These are phyloP conservation scores for Tychaedon coryphoeus DNA, from an alignment of 2,113 vertebrate species.

Conservation along the genomic window DNA sequence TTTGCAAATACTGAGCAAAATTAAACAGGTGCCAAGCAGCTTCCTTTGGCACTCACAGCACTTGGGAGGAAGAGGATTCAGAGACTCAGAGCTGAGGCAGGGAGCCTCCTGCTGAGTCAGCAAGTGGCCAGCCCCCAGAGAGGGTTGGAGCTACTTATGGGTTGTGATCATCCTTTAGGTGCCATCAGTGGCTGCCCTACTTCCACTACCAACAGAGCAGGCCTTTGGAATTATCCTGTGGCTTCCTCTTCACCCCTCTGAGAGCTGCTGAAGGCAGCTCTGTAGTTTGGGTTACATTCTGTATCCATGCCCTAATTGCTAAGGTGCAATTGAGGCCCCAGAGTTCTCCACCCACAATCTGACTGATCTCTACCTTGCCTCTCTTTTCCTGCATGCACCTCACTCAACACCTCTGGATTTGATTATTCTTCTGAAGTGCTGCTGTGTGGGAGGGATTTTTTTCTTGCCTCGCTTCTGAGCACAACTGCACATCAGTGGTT, in stretches of 20 bases:
- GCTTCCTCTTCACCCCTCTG: background rate
- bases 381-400: background rate
- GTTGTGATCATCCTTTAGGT: background rate
- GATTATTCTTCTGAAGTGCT: background rate
- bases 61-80: background rate
- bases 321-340: background rate
- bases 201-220: background rate
- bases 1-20: background rate
- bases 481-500: rapidly evolving
- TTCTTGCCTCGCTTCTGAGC: background rate
- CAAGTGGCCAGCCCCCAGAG: background rate
- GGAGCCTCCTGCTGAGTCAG: rapidly evolving
- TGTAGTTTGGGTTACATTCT: background rate
- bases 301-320: background rate
- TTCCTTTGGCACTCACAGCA: background rate
- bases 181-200: background rate
- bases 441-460: background rate
- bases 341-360: background rate
- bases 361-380: background rate
- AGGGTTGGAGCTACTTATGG: background rate
- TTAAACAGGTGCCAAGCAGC: background rate
- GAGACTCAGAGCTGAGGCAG: background rate
- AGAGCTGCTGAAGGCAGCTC: background rate
- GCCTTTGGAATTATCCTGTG: background rate
- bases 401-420: background rate